phyloP scores from a whole-genome alignment of 2,113 vertebrate species.

The Myrmecophaga tridactyla region DNA sequence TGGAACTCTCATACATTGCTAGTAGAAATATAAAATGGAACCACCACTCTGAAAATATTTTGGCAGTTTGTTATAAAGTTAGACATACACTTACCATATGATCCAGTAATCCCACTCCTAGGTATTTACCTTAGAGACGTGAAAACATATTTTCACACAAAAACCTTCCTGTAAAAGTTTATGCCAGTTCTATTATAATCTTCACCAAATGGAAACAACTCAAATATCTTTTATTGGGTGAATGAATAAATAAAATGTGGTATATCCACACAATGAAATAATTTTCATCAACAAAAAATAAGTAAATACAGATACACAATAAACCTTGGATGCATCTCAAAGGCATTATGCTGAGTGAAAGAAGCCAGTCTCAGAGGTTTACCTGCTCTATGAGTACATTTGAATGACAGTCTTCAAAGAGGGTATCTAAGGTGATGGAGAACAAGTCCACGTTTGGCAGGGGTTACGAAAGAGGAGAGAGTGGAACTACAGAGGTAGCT shows the following conservation, averaged over 20 bases:
- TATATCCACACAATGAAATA: constrained; percentile 2
- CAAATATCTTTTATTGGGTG: not conserved
- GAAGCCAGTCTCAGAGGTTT: not conserved
- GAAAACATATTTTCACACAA: not conserved
- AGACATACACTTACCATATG: not conserved
- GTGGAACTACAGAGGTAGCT: not conserved
- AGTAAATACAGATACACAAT: not conserved
- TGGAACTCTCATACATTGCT: not conserved
- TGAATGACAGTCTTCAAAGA: not conserved
- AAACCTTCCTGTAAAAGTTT: not conserved
- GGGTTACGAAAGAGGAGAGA: not conserved
- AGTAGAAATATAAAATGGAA: not conserved
- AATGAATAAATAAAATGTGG: constrained; percentile 15
- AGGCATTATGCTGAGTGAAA: not conserved
- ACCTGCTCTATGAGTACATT: not conserved
- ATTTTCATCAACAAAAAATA: constrained; percentile 24
- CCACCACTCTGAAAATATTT: not conserved
- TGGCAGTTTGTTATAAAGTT: not conserved
- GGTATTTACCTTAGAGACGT: not conserved
- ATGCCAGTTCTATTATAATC: not conserved
- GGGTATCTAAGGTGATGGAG: not conserved
- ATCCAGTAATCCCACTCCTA: not conserved
- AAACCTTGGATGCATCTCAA: not conserved
- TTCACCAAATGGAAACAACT: not conserved
- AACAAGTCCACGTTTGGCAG: not conserved